Percentiles rank a stretch among this genome's conserved stretches.
These are phyloP conservation scores for Nomada fabriciana DNA, from an alignment of 2,888 invertebrate species.

Conservation along the genomic window DNA sequence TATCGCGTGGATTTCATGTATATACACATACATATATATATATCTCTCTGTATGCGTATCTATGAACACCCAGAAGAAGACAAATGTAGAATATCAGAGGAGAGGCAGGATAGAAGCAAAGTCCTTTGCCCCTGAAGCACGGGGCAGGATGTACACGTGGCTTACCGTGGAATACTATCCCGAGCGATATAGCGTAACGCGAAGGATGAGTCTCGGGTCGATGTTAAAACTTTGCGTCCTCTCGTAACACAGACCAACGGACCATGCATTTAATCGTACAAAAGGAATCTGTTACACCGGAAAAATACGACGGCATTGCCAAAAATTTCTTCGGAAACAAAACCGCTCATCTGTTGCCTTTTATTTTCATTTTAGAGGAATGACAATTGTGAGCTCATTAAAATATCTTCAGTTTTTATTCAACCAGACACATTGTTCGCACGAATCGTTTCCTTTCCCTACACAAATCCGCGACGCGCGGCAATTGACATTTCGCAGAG, in stretches of 20 bases:
- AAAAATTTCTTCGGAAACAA: too few species aligned
- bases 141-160: constrained; percentile 59
- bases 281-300: background rate
- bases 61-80: constrained; percentile 18
- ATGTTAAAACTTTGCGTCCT: constrained; percentile 20
- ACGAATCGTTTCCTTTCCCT: background rate
- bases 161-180: constrained; percentile 43
- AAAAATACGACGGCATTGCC: too few species aligned
- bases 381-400: background rate
- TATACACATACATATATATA: background rate
- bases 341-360: too few species aligned
- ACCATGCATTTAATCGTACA: background rate
- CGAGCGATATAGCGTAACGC: constrained; percentile 29
- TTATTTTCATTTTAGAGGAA: background rate
- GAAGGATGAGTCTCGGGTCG: constrained; percentile 18
- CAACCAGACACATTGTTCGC: background rate
- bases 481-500: background rate
- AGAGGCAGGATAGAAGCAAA: constrained; percentile 39
- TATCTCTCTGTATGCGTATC: background rate
- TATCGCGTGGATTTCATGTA: constrained; percentile 30
- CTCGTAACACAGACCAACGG: background rate
- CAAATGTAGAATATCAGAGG: constrained; percentile 2
- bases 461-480: background rate
- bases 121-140: constrained; percentile 61
- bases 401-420: background rate